phyloP scores from a whole-genome alignment of 2,113 vertebrate species.

The Oryzias celebensis region DNA sequence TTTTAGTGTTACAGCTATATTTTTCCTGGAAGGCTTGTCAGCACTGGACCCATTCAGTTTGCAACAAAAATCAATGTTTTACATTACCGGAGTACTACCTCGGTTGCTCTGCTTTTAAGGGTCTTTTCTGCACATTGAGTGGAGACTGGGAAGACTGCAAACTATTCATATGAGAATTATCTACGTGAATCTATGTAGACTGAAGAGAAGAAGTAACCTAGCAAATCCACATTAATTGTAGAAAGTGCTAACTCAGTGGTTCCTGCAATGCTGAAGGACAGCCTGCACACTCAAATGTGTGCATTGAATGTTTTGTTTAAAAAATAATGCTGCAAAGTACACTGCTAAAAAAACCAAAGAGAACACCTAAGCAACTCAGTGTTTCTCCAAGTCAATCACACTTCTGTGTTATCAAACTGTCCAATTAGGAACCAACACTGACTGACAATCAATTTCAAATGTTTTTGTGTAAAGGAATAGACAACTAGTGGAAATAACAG shows the following conservation, averaged over 20 bases:
- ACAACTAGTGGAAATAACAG: too few relatives aligned
- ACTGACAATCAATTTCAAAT: too few relatives aligned
- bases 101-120: constrained; percentile 37
- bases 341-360: too few relatives aligned
- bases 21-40: constrained; percentile 45
- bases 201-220: constrained; percentile 42
- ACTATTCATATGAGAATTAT: constrained; percentile 36
- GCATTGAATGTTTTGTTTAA: not conserved
- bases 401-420: too few relatives aligned
- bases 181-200: constrained; percentile 37
- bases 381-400: too few relatives aligned
- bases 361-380: too few relatives aligned
- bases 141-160: constrained; percentile 36
- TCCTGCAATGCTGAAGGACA: constrained; percentile 8
- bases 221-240: constrained; percentile 17
- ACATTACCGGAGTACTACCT: constrained; percentile 48
- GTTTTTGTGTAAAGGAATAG: too few relatives aligned
- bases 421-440: too few relatives aligned
- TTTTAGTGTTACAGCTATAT: not conserved
- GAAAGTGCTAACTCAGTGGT: constrained; percentile 14
- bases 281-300: not conserved
- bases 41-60: constrained; percentile 24
- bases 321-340: constrained; percentile 1
- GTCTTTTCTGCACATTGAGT: constrained; percentile 18
- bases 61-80: constrained; percentile 55